These are phyloP conservation scores for Chionomys nivalis DNA, from an alignment of 2,113 vertebrate genomes.

Conservation along the genomic window DNA sequence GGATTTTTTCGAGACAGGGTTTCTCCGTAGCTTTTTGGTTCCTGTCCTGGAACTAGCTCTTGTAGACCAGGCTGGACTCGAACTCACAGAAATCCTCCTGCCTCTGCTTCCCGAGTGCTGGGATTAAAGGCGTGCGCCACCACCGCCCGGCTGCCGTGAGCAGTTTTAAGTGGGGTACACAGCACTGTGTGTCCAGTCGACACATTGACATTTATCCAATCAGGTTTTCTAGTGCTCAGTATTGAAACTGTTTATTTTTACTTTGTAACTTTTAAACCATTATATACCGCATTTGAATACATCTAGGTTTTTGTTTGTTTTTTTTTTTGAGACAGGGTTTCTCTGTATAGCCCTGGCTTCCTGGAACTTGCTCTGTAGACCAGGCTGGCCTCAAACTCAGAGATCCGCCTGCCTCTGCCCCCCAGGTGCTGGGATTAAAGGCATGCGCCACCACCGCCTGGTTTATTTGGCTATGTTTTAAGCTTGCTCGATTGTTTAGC, in stretches of 20 bases:
- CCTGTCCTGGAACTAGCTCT: too few species aligned
- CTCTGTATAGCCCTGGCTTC: background rate
- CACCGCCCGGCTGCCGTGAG: too few species aligned
- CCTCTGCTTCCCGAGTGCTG: too few species aligned
- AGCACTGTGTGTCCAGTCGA: background rate
- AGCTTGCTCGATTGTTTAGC: background rate
- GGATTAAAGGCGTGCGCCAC: too few species aligned
- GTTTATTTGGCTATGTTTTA: background rate
- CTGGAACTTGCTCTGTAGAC: background rate
- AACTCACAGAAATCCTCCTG: too few species aligned
- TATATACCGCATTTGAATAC: background rate
- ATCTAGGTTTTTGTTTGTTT: background rate
- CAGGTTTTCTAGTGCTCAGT: background rate
- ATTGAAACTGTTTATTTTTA: slow-evolving; percentile 17
- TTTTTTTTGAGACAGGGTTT: background rate
- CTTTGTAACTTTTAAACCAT: slow-evolving; percentile 30
- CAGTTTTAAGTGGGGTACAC: background rate
- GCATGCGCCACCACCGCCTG: background rate
- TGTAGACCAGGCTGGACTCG: too few species aligned
- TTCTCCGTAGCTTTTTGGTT: too few species aligned
- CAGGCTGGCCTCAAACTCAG: background rate
- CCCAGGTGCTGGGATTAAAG: background rate
- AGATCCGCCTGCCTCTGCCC: background rate
- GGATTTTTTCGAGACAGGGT: too few species aligned
- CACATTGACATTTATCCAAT: background rate